Conservation (phyloP, 2,113 vertebrate species). For the Anguilla rostrata region DNA sequence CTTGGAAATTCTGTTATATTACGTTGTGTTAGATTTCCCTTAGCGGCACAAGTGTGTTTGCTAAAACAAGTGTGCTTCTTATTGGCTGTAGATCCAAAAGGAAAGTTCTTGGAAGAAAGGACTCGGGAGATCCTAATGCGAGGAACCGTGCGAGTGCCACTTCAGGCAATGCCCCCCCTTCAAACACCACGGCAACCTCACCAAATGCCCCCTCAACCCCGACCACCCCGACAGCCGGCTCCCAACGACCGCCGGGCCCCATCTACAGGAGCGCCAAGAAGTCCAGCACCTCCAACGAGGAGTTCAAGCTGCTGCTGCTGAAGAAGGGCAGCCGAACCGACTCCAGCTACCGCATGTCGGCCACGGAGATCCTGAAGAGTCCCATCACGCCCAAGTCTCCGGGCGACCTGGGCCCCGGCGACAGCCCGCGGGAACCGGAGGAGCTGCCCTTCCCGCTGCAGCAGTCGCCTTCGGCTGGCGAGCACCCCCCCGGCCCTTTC, state of each 20-base stretch:
- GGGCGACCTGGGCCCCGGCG: slow-evolving; percentile 67
- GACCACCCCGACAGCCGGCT: slow-evolving; percentile 51
- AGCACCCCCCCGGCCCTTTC: slow-evolving; percentile 66
- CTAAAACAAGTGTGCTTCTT: not conserved
- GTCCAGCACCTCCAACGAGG: slow-evolving; percentile 94
- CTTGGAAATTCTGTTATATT: too few relatives aligned
- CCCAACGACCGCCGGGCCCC: slow-evolving; percentile 87
- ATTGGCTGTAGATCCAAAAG: slow-evolving; percentile 86
- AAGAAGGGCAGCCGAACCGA: slow-evolving; percentile 95
- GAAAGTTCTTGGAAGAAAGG: slow-evolving; percentile 95
- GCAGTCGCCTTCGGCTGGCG: slow-evolving; percentile 53
- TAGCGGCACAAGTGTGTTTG: too few relatives aligned
- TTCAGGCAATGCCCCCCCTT: not conserved
- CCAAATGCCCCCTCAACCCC: slow-evolving; percentile 43
- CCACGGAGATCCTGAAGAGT: slow-evolving; percentile 95
- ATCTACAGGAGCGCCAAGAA: slow-evolving; percentile 97
- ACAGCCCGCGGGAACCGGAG: slow-evolving; percentile 66
- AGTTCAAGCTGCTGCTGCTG: slow-evolving; percentile 93
- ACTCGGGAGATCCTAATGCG: slow-evolving; percentile 85
- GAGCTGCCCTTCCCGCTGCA: slow-evolving; percentile 60
- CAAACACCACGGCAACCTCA: slow-evolving; percentile 12
- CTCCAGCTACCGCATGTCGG: slow-evolving; percentile 96
- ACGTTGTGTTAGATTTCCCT: too few relatives aligned
- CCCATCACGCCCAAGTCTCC: slow-evolving; percentile 89
- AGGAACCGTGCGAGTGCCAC: slow-evolving; percentile 80